These are phyloP conservation scores for Himalopsyche phryganea DNA, from an alignment of 1,140 invertebrate species.

Conservation along the genomic window DNA sequence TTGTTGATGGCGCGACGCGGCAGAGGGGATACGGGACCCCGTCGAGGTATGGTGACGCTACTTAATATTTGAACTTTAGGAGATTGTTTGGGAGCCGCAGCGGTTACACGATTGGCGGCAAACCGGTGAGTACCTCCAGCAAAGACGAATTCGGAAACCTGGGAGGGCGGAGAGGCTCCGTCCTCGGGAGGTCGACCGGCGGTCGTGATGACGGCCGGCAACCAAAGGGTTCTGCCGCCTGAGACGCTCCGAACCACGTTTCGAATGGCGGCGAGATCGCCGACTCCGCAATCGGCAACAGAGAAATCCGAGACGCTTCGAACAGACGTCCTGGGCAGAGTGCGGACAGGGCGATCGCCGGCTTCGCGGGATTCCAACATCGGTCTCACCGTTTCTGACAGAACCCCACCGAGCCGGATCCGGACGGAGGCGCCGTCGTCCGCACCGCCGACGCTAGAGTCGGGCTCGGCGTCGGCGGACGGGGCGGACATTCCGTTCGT, in stretches of 20 bases:
- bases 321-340: background rate
- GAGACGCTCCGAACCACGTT: slow-evolving; percentile 49
- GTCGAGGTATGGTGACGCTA: slow-evolving; percentile 23
- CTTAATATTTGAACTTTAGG: slow-evolving; percentile 29
- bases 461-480: slow-evolving; percentile 36
- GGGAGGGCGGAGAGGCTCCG: slow-evolving; percentile 39
- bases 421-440: too few relatives aligned
- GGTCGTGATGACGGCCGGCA: slow-evolving; percentile 37
- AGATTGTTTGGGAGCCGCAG: slow-evolving; percentile 9
- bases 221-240: slow-evolving; percentile 44
- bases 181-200: slow-evolving; percentile 23
- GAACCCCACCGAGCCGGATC: too few relatives aligned
- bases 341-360: background rate
- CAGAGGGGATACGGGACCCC: slow-evolving; percentile 6
- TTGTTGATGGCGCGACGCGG: background rate
- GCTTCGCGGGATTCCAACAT: too few relatives aligned
- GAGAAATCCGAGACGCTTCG: background rate
- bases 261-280: slow-evolving; percentile 48
- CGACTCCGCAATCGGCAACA: slow-evolving; percentile 34
- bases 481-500: slow-evolving; percentile 43
- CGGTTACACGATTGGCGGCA: slow-evolving; percentile 3
- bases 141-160: slow-evolving; percentile 47
- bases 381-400: too few relatives aligned
- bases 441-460: too few relatives aligned
- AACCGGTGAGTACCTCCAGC: slow-evolving; percentile 15